Conservation (phyloP, 2,113 vertebrate species). For the Mungos mungo region DNA sequence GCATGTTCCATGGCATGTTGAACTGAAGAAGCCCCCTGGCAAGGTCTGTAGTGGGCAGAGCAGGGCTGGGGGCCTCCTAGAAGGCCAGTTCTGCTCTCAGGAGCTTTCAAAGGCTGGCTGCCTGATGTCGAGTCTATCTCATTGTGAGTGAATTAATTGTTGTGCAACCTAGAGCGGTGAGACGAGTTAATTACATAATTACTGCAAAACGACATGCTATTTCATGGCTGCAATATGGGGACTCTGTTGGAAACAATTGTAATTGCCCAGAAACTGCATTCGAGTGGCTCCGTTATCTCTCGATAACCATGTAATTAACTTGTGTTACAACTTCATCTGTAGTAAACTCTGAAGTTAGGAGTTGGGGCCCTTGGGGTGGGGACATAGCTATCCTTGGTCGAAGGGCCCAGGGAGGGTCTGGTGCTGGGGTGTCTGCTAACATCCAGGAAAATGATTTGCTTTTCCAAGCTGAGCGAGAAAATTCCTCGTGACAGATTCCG, state of each 20-base stretch:
- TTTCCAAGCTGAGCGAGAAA: not conserved
- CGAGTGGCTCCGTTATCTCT: not conserved
- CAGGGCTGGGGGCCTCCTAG: not conserved
- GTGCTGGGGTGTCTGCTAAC: not conserved
- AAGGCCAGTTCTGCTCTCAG: not conserved
- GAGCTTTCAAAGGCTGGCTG: conserved; percentile 42
- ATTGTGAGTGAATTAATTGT: conserved; percentile 54
- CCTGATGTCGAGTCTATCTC: conserved; percentile 28
- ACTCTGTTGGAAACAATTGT: conserved; percentile 63
- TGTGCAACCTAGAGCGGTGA: conserved; percentile 30
- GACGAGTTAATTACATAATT: conserved; percentile 77
- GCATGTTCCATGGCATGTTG: not conserved
- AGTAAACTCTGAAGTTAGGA: conserved; percentile 64
- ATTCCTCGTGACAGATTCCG: not conserved
- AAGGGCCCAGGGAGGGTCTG: not conserved
- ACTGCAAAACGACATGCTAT: conserved; percentile 54
- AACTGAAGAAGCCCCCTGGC: not conserved
- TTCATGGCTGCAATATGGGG: conserved; percentile 78
- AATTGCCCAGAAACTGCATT: conserved; percentile 52
- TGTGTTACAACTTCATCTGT: conserved; percentile 40
- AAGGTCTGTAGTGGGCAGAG: not conserved
- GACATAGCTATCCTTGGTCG: not conserved
- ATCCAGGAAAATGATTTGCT: not conserved
- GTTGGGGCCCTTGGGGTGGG: not conserved
- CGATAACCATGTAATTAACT: conserved; percentile 38